Conservation (phyloP, 2,113 vertebrate genomes). For the Colistium nudipinnis region DNA sequence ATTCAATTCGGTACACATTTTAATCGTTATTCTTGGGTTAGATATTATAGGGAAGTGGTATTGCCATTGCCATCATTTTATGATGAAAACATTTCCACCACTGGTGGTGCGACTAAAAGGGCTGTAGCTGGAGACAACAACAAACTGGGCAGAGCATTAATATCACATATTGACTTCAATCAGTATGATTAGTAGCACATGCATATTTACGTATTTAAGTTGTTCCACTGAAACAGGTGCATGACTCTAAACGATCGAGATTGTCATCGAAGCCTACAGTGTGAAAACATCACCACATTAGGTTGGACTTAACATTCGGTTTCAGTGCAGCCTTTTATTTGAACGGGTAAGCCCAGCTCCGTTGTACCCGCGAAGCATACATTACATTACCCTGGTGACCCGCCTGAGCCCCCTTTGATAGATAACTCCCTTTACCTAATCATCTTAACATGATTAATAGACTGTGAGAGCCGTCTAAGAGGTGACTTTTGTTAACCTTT, state of each 20-base stretch:
- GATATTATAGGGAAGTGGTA: too few relatives aligned
- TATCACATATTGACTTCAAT: too few relatives aligned
- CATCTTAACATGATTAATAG: conserved; percentile 76
- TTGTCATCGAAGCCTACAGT: too few relatives aligned
- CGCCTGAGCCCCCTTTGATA: conserved; percentile 50
- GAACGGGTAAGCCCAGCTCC: conserved; percentile 25
- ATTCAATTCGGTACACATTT: too few relatives aligned
- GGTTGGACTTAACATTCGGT: conserved; percentile 6
- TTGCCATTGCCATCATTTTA: too few relatives aligned
- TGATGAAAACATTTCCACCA: too few relatives aligned
- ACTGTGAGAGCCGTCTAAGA: conserved; percentile 58
- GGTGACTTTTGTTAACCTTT: conserved; percentile 75
- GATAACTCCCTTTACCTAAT: conserved; percentile 72
- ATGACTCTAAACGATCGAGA: background rate
- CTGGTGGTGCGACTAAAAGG: too few relatives aligned
- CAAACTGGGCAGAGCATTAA: too few relatives aligned
- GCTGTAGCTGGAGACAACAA: too few relatives aligned
- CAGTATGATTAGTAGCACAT: too few relatives aligned
- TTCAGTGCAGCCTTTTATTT: conserved; percentile 41
- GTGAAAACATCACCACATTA: background rate
- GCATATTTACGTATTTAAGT: too few relatives aligned
- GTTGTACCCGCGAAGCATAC: conserved; percentile 39
- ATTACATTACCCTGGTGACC: conserved; percentile 56
- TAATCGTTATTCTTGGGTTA: too few relatives aligned
- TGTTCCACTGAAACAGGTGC: background rate